Percentiles rank a stretch among this genome's conserved stretches.
Evolutionary conservation across 64 coral and sea anemone genomes (phyloP).

Genomic region (Catalaphyllia jardinei): DNA sequence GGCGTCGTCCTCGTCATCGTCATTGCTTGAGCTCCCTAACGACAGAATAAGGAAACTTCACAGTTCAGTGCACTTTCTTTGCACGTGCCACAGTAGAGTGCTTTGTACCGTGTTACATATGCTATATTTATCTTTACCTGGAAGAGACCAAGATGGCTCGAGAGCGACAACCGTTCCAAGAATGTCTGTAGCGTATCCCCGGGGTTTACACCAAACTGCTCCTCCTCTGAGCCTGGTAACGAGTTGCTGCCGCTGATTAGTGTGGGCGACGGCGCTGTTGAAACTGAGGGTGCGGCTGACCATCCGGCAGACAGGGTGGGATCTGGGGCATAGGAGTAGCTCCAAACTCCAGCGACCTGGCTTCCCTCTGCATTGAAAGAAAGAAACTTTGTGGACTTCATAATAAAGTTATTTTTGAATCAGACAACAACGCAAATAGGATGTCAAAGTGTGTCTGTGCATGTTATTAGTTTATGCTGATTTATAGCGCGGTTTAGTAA

Average conservation of each 20-base stretch:
- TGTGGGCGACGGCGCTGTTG: constrained; percentile 56
- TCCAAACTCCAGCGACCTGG: constrained; percentile 73
- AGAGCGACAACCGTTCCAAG: constrained; percentile 90
- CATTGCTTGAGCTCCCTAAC: too few relatives aligned
- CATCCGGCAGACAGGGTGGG: constrained; percentile 74
- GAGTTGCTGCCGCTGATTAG: constrained; percentile 68
- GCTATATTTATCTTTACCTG: constrained; percentile 48
- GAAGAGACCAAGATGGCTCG: constrained; percentile 95
- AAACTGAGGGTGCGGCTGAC: constrained; percentile 68
- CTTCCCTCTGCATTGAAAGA: constrained; percentile 65
- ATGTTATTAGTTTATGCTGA: too few relatives aligned
- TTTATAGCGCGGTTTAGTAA: too few relatives aligned
- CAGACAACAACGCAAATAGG: too few relatives aligned
- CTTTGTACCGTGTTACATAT: too few relatives aligned
- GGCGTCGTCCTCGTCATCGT: too few relatives aligned
- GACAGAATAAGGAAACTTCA: background rate
- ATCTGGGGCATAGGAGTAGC: constrained; percentile 86
- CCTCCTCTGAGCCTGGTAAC: constrained; percentile 53
- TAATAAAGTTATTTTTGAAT: too few relatives aligned
- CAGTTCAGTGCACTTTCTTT: too few relatives aligned
- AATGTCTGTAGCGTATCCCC: constrained; percentile 91
- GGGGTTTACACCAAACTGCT: constrained; percentile 57
- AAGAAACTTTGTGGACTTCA: background rate
- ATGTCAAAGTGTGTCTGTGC: too few relatives aligned
- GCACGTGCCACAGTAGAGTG: too few relatives aligned